These are phyloP conservation scores for Conomelus anceps DNA, from an alignment of 2,888 invertebrate genomes.

Conservation along the genomic window DNA sequence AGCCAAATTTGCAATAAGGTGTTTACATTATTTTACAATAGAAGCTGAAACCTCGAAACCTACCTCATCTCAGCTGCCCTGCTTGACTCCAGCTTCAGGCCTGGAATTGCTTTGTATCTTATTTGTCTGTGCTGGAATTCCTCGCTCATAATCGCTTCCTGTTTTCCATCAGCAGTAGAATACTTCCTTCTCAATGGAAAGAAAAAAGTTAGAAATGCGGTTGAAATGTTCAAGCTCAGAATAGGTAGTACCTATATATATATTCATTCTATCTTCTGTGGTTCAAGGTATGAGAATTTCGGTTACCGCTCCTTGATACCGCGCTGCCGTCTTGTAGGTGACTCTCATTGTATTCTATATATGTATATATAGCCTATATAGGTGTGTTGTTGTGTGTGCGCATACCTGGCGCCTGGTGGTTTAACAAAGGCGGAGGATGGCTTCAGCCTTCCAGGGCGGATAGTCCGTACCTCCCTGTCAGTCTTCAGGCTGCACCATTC, in stretches of 20 bases:
- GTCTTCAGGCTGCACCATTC: not conserved
- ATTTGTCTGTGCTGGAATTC: not conserved
- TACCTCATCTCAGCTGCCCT: no score
- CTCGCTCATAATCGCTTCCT: not conserved
- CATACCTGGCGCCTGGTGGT: not conserved
- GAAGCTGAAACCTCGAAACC: no score
- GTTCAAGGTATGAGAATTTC: not conserved
- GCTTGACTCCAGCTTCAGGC: not conserved
- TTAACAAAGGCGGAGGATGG: not conserved
- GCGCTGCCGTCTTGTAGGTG: not conserved
- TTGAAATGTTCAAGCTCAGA: no score
- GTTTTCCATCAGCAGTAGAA: not conserved
- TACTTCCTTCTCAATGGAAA: not conserved
- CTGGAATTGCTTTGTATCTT: not conserved
- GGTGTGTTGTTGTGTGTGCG: not conserved
- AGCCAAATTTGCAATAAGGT: no score
- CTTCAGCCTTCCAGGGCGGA: no score
- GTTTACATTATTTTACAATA: no score
- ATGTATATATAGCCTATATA: no score
- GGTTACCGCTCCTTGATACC: not conserved
- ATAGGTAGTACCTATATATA: no score
- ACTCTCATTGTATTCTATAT: not conserved
- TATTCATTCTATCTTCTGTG: no score
- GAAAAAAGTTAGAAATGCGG: not conserved
- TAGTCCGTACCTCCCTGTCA: no score